These are phyloP conservation scores for Leucoraja ocellata DNA, from an alignment of 2,797 vertebrate species.

Conservation along the genomic window DNA sequence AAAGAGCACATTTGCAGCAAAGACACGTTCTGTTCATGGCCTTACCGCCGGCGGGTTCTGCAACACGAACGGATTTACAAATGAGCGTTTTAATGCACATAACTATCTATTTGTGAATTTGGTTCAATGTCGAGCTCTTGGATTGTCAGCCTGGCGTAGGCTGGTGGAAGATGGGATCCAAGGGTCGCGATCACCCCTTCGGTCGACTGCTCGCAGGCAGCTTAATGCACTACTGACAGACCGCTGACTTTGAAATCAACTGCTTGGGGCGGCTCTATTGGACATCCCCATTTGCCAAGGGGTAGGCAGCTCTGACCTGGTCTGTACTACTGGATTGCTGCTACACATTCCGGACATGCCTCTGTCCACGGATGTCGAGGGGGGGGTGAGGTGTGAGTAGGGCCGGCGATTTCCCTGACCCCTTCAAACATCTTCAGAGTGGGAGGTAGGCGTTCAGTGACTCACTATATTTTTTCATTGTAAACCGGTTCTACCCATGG, in stretches of 20 bases:
- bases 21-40: background rate
- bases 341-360: too few relatives aligned
- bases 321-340: background rate
- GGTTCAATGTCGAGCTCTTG: background rate
- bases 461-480: background rate
- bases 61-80: background rate
- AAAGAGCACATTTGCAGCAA: background rate
- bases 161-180: background rate
- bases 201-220: background rate
- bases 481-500: background rate
- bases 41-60: background rate
- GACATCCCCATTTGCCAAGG: background rate
- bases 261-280: background rate
- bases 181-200: background rate
- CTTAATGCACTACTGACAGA: too few relatives aligned
- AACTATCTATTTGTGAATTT: too few relatives aligned
- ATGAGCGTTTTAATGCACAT: background rate
- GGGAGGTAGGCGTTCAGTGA: background rate
- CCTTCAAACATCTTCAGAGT: background rate
- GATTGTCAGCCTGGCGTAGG: background rate
- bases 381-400: background rate
- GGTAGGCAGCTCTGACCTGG: background rate
- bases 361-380: too few relatives aligned
- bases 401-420: background rate
- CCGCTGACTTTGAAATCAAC: background rate